Base-by-base conservation (phyloP, 2,797 vertebrate genomes). In the Darevskia mixta region DNA sequence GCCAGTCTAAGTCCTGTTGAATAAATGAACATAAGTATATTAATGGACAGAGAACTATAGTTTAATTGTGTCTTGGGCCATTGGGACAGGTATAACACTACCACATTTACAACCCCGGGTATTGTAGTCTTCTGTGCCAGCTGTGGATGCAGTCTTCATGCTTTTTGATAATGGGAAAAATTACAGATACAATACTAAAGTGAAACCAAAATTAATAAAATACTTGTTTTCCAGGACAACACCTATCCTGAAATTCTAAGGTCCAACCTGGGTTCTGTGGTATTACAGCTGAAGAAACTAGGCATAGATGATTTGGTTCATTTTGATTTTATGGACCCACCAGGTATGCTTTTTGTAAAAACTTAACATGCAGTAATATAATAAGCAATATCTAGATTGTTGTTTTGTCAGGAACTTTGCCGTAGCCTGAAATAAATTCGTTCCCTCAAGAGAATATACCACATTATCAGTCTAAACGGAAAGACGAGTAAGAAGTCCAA, bases 271-370 rank as follows among this genome's bases (percentile, higher is more conserved):
- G 99, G 99, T 87, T 99, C 99, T 58, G 99, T 99, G 88, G 99
- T 99, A 89, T 97, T 99, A 90, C 99, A 99, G 90, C 96, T 99
- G 93, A 99, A 99, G 96, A 99, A 99, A 95, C 97, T 99, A 90
- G 99, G 99, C 88, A 99, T 99, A 83, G 99, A 99, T 95, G 99
- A 99, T 94, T 98, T 99, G 93, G 99, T 99, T 83, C 99, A 99
- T 96, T 99, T 99, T 93, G 99, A 99, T 97, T 99, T 99, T 97
- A 99, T 99, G 99, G 99, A 99, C 96, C 99, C 99, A 91, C 99
- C 99, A 97, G 99, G 99, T 99, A 96, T 91, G 95, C n/a, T 83
- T 55, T 88, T 83, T 0, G 3, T 77, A 88, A 49, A 0, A 35
- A 27, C 81, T 25, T 86, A 49, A 58, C 3, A 85, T 85, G 5